Conservation (phyloP, 2,113 vertebrate genomes). For the Aldabrachelys gigantea region DNA sequence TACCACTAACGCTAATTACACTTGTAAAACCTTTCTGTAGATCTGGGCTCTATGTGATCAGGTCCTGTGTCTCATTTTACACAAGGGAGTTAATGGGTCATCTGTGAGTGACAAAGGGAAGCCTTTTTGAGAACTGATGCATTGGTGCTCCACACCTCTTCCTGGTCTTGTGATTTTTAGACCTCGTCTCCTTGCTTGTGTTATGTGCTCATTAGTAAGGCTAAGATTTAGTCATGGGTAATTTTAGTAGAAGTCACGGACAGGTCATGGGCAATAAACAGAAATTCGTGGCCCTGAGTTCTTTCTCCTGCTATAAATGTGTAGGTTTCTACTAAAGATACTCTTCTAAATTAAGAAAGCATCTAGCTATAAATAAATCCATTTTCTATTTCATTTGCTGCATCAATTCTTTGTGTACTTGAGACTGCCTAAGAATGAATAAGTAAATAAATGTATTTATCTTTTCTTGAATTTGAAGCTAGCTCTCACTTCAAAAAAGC, state of each 20-base stretch:
- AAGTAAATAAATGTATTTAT: background rate
- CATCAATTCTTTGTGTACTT: background rate
- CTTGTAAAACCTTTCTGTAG: background rate
- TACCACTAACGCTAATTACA: background rate
- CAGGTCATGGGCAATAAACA: too few relatives aligned
- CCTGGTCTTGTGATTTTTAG: background rate
- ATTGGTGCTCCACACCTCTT: accelerated
- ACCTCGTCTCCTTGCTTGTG: background rate
- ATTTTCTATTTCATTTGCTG: background rate
- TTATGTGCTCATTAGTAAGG: background rate
- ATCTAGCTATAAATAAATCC: background rate
- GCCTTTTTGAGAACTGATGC: background rate
- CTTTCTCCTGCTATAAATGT: background rate
- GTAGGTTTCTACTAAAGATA: background rate
- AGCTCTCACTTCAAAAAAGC: background rate
- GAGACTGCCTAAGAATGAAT: background rate
- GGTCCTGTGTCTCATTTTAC: background rate
- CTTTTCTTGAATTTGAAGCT: background rate
- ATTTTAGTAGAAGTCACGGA: too few relatives aligned
- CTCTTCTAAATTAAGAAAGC: background rate
- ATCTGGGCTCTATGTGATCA: background rate
- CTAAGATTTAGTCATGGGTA: too few relatives aligned
- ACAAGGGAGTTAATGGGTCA: background rate
- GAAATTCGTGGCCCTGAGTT: background rate
- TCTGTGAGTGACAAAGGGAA: background rate